Base-by-base conservation (phyloP, 2,888 invertebrate species). In the Drosophila diplacantha region DNA sequence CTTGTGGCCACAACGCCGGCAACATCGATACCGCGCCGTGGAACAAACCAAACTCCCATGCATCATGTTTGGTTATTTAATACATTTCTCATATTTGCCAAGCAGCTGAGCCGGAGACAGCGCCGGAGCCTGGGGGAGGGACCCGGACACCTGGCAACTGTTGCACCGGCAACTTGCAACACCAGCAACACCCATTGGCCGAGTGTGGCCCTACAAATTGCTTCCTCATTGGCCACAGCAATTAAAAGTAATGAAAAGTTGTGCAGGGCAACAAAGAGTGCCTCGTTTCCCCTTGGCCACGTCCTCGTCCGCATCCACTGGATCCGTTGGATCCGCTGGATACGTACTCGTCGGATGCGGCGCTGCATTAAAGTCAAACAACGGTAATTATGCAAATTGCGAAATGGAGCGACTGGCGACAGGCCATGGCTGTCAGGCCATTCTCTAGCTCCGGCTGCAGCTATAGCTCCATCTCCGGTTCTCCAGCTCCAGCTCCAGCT, bases 331-430 rank as follows among this genome's bases (percentile, higher is more conserved):
- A 54, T 62, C 38, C 46, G n/a, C 18, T 37, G 46, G 55, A 32
- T 41, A 52, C 57, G 74, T 65, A 69, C 66, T 54, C 75, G 64
- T 66, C 80, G 82, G 81, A 81, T 75, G 80, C 63, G 71, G 64
- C 50, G 43, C 65, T 57, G 81, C 80, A 83, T 83, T 81, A 73
- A 83, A 75, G 70, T 79, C 80, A 72, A 78, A 80, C 84, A 80
- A 84, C 84, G 84, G 84, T 82, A 83, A 80, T 80, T 80, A 80
- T 80, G 80, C 80, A 80, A 80, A 80, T 80, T 84, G 80, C 82
- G 81, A 84, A 69, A 60, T 62, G 69, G 53, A 65, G 70, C 64
- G 43, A 56, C 53, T 52, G 39, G 56, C 60, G 66, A 54, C 61
- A 62, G 47, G 62, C 69, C 43, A 43, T 46, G 53, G 47, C 69